These are phyloP conservation scores for Dendrolimus punctatus DNA, from an alignment of 1,140 invertebrate species.

Conservation along the genomic window DNA sequence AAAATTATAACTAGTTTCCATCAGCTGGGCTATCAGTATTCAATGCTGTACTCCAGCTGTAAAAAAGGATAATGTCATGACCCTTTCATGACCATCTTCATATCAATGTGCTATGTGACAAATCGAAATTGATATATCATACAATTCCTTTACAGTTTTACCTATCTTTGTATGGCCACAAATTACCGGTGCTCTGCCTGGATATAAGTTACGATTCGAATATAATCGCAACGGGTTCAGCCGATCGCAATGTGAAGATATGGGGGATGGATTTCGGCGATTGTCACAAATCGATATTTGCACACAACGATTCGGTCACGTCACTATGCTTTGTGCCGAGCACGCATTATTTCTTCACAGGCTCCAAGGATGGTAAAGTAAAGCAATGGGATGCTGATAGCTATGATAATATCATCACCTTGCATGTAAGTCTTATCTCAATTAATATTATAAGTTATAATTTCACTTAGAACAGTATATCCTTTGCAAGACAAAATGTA, in stretches of 20 bases:
- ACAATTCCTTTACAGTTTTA: constrained; percentile 85
- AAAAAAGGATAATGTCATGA: no score
- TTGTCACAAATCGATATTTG: constrained; percentile 90
- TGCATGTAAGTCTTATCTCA: constrained; percentile 76
- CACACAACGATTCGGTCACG: constrained; percentile 96
- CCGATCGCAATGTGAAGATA: constrained; percentile 96
- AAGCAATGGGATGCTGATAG: constrained; percentile 98
- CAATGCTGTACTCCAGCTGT: no score
- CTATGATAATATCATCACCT: constrained; percentile 91
- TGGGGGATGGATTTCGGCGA: constrained; percentile 99
- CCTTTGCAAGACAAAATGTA: no score
- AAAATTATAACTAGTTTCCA: no score
- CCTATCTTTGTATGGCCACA: constrained; percentile 96
- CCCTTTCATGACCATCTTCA: no score
- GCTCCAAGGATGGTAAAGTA: constrained; percentile 93
- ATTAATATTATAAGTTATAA: no score
- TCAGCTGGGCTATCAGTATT: no score
- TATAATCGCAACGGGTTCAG: constrained; percentile 93
- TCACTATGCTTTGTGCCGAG: constrained; percentile 89
- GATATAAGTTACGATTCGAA: constrained; percentile 95
- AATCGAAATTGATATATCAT: not conserved
- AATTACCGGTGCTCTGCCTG: constrained; percentile 93
- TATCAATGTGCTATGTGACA: no score
- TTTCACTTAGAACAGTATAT: no score
- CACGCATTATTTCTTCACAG: constrained; percentile 95